A percentile compares a stretch with the other conserved stretches of the same genome.
Evolutionary conservation across 2,797 vertebrate species (phyloP).

Genomic region (Pangasius djambal): DNA sequence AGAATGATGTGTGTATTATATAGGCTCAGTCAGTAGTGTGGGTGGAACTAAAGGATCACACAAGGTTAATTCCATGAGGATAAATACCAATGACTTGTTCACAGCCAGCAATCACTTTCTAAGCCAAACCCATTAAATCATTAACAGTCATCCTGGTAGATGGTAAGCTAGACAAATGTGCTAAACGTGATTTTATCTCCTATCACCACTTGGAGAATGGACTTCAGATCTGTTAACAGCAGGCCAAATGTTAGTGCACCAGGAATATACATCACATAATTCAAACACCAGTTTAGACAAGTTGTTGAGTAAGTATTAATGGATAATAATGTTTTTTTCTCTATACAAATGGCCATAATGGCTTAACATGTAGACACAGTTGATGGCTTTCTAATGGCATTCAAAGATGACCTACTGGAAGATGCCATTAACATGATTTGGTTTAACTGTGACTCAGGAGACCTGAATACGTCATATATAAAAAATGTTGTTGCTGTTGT

Average conservation of each 20-base stretch:
- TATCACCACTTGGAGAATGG: neutral
- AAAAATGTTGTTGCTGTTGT: neutral
- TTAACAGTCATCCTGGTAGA: neutral
- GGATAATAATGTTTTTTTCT: neutral
- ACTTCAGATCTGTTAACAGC: neutral
- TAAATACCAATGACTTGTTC: slow-evolving; percentile 10
- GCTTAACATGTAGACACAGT: neutral
- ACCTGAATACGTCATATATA: neutral
- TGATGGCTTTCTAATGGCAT: neutral
- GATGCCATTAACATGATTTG: neutral
- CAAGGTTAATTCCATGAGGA: neutral
- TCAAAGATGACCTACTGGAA: neutral
- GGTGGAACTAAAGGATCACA: neutral
- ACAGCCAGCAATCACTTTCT: neutral
- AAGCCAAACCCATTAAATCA: slow-evolving; percentile 15
- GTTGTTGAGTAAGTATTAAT: neutral
- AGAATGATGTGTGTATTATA: neutral
- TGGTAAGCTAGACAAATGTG: slow-evolving; percentile 4
- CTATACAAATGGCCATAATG: neutral
- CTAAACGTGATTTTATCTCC: neutral
- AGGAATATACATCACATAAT: neutral
- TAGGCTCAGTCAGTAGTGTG: neutral
- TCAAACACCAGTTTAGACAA: neutral
- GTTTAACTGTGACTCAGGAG: neutral
- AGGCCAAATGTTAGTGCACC: neutral